Evolutionary conservation across 2,797 vertebrate species (phyloP), one percentile per base, ranked within the genome.

Genomic region (Muscicapa comitata): DNA sequence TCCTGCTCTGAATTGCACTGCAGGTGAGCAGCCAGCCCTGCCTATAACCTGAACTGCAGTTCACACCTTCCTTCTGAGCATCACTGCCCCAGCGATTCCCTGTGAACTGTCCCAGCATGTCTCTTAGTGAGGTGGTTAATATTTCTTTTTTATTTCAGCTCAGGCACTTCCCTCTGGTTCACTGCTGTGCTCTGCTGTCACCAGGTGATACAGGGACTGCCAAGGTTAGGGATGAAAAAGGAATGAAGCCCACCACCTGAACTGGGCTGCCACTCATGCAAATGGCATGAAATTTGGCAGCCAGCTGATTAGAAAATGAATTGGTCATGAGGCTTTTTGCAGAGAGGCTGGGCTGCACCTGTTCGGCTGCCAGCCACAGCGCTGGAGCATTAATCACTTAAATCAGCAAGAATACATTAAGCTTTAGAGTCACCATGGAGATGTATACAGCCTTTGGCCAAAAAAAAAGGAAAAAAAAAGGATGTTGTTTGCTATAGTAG

Each of bases 341-440:
- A 59, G 75, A 5, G 29, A 94, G 92, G 25, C 65, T 83, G 86
- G 58, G 81, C 86, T 94, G 95, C 87, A 95, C 94, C 94, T 94
- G 87, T 65, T 95, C 62, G 0, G 80, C 86, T 84, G 86, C 77
- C 3, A 47, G 90, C 63, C 8, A 55, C 4, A 0, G 0, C 42
- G 2, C 86, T 9, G 14, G 33, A 92, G 92, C 90, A 93, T 97
- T 96, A 95, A 96, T 96, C 96, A 96, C 95, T 93, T 93, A 93
- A 95, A 96, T 93, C 95, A 90, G 94, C 78, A 74, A 92, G 94
- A 96, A 94, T 95, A 93, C 81, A 89, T 96, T 95, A 95, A 94
- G 95, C 89, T 96, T 95, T 53, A 61, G 91, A 94, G 94, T 96
- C 95, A 1, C 90, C 95, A 96, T 96, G 95, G 96, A 96, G 95